Base-by-base conservation (phyloP, 2,797 vertebrate genomes). In the Benthosema pterotum region DNA sequence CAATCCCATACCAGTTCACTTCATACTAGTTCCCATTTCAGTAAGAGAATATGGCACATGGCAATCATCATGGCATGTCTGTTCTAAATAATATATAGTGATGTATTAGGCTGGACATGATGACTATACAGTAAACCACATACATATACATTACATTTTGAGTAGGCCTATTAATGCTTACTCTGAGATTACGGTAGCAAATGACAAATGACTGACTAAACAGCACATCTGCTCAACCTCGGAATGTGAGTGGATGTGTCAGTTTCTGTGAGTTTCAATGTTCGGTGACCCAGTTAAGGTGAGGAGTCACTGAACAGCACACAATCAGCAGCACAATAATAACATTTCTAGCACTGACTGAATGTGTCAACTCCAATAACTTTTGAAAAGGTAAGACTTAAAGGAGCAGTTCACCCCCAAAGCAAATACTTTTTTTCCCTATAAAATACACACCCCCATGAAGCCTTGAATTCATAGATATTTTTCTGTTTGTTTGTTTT, bases 231-330 rank as follows among this genome's bases (percentile, higher is more conserved):
- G 57, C 45, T 17, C 18, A 28, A 60, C 55, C 51, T 55, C 56
- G 45, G 56, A 56, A 71, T 59, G 42, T 28, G 42, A 43, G 32
- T 55, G 54, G 32, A 64, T 57, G 42, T 64, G 62, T 71, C 61
- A 65, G n/a, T 59, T 50, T 25, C 11, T 7, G 32, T 58, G 42
- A 50, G 57, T 32, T 15, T 55, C 25, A 38, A 38, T 18, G 19
- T 47, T 54, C 49, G 19, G 57, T 47, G 61, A 49, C 19, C 51
- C 51, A 55, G 61, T 60, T 15, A 71, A 64, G 51, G 68, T 71
- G 57, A 55, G 60, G 15, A 43, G 43, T 54, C 52, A 48, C 42
- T 50, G 14, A 22, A 11, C 4, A 54, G 38, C 46, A n/a, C 46
- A 53, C 19, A 22, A 42, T 42, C 38, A 17, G 12, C 43, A 9